Conservation (phyloP, 1,140 invertebrate genomes). For the Lasioglossum baleicum region DNA sequence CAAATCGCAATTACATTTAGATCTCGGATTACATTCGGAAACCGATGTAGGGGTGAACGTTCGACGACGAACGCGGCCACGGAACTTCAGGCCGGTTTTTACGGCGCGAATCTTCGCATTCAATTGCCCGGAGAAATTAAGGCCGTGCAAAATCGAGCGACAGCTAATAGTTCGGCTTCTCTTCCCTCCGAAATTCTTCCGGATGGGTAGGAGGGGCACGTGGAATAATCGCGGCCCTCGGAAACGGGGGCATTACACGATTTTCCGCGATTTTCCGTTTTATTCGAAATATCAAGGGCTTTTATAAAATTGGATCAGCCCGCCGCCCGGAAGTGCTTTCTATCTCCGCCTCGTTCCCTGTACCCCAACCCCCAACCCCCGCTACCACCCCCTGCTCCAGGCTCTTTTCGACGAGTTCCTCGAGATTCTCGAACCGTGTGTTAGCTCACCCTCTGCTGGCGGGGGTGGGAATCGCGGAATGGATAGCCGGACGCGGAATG, state of each 20-base stretch:
- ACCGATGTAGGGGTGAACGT: no score
- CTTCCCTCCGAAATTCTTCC: not conserved
- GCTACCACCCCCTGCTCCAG: no score
- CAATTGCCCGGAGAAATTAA: conserved; percentile 36
- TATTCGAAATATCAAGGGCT: conserved; percentile 35
- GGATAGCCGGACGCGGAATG: conserved; percentile 28
- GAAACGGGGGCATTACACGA: conserved; percentile 20
- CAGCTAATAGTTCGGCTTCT: conserved; percentile 16
- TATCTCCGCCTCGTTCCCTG: not conserved
- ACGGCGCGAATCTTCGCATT: conserved; percentile 15
- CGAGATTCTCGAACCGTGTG: conserved; percentile 18
- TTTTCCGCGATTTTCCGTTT: conserved; percentile 33
- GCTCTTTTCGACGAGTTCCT: conserved; percentile 38
- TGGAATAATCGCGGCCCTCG: conserved; percentile 29
- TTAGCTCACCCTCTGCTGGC: not conserved
- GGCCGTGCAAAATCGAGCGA: conserved; percentile 29
- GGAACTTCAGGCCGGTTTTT: not conserved
- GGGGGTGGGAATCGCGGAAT: conserved; percentile 46
- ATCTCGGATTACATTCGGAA: not conserved
- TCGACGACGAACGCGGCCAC: not conserved
- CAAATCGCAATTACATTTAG: not conserved
- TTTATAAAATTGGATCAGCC: conserved; percentile 43
- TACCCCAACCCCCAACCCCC: not conserved
- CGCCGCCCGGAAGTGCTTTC: not conserved
- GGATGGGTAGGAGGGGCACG: not conserved